phyloP scores from a whole-genome alignment of 2,797 vertebrate genomes.

The Smutsia gigantea region DNA sequence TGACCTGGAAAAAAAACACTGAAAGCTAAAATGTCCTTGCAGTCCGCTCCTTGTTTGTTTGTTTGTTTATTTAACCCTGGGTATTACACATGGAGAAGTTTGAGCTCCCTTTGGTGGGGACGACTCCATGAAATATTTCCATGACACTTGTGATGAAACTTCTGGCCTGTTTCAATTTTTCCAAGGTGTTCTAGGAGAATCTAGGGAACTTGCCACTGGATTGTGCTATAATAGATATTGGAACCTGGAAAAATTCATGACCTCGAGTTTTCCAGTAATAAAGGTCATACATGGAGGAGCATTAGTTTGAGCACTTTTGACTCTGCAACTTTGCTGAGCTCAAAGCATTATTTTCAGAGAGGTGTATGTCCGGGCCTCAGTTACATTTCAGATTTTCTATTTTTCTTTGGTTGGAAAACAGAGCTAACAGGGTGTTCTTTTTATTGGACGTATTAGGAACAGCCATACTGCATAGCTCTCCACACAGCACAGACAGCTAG shows the following conservation, averaged over 20 bases:
- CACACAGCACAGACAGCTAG: not conserved
- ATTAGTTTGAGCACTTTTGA: not conserved
- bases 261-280: not conserved
- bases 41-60: not conserved
- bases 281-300: not conserved
- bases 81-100: not conserved
- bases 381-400: not conserved
- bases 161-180: not conserved
- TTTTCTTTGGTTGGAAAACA: not conserved
- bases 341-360: constrained; percentile 9
- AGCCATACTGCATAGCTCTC: not conserved
- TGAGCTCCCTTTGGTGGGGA: not conserved
- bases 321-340: not conserved
- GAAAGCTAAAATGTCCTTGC: not conserved
- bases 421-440: not conserved
- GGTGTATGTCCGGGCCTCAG: not conserved
- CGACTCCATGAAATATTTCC: not conserved
- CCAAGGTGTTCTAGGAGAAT: not conserved
- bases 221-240: not conserved
- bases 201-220: not conserved
- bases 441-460: not conserved
- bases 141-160: not conserved
- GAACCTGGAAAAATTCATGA: not conserved
- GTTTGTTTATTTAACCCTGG: not conserved
- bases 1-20: not conserved